Evolutionary conservation across 2,888 invertebrate species (phyloP).

Genomic region (Ctena decussata): DNA sequence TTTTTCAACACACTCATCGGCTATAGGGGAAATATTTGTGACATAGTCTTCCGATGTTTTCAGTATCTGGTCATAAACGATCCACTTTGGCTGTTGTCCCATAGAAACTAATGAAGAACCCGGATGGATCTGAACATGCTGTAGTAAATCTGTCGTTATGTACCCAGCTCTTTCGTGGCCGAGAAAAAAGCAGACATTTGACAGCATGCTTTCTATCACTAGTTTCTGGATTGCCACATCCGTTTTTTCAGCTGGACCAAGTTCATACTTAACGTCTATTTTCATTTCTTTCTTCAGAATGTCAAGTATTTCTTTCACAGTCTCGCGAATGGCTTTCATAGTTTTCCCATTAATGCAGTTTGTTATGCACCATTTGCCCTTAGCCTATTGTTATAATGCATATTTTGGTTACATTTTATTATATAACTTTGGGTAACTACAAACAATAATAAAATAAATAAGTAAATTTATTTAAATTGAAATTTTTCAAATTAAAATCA

Average conservation of each 20-base stretch:
- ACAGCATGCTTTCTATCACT: conserved; percentile 71
- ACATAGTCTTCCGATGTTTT: conserved; percentile 79
- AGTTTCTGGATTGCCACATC: conserved; percentile 66
- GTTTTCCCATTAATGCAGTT: conserved; percentile 85
- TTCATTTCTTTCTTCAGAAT: conserved; percentile 72
- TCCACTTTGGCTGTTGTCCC: conserved; percentile 76
- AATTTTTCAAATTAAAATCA: no score
- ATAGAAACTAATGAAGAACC: conserved; percentile 75
- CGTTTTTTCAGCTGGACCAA: conserved; percentile 41
- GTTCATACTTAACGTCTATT: conserved; percentile 54
- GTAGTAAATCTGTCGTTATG: conserved; percentile 58
- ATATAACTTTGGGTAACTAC: no score
- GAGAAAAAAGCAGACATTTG: conserved; percentile 75
- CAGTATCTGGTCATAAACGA: conserved; percentile 77
- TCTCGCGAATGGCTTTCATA: conserved; percentile 76
- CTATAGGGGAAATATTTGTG: conserved; percentile 76
- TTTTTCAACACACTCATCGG: conserved; percentile 69
- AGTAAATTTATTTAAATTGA: no score
- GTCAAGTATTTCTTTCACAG: conserved; percentile 71
- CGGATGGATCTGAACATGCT: conserved; percentile 79
- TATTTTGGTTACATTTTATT: no score
- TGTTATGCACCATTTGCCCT: conserved; percentile 81
- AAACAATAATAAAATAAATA: no score
- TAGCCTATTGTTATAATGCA: no score
- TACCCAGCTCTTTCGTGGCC: conserved; percentile 81